Evolutionary conservation across 1,140 invertebrate species (phyloP).

Genomic region (Drosophila saltans): DNA sequence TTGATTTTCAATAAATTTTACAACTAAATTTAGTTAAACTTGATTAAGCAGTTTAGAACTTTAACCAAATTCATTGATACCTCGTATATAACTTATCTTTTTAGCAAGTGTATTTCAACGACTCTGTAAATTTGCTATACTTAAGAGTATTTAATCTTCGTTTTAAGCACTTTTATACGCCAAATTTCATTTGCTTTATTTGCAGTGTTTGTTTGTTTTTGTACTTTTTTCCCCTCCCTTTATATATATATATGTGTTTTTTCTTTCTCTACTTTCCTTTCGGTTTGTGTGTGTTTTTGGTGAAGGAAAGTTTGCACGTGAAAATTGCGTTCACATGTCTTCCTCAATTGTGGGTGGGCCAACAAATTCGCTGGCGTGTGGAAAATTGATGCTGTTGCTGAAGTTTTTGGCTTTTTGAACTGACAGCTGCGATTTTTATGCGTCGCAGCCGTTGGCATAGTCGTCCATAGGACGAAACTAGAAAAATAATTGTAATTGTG

Average conservation of each 20-base stretch:
- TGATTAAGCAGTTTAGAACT: too few relatives aligned
- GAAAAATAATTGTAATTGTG: slow-evolving; percentile 77
- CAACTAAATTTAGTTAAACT: too few relatives aligned
- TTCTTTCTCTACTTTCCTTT: slow-evolving; percentile 20
- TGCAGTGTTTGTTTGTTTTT: slow-evolving; percentile 54
- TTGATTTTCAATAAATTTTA: too few relatives aligned
- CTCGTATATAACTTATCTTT: neutral
- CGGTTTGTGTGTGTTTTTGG: slow-evolving; percentile 45
- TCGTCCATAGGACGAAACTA: slow-evolving; percentile 43
- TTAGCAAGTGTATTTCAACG: slow-evolving; percentile 31
- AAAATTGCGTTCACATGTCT: slow-evolving; percentile 74
- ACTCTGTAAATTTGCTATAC: neutral
- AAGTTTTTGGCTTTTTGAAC: slow-evolving; percentile 82
- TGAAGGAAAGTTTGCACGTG: slow-evolving; percentile 73
- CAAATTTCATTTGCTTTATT: slow-evolving; percentile 63
- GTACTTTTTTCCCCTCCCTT: neutral
- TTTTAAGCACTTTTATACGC: slow-evolving; percentile 20
- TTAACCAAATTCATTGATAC: neutral
- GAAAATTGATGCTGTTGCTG: slow-evolving; percentile 75
- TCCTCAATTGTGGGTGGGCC: slow-evolving; percentile 40
- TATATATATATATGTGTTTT: slow-evolving; percentile 25
- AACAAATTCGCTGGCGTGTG: slow-evolving; percentile 65
- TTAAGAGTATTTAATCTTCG: slow-evolving; percentile 39
- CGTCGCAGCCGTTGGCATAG: slow-evolving; percentile 45
- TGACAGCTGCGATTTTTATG: slow-evolving; percentile 79